Base-by-base conservation (phyloP, 2,888 invertebrate genomes). In the Coelinius sp. region DNA sequence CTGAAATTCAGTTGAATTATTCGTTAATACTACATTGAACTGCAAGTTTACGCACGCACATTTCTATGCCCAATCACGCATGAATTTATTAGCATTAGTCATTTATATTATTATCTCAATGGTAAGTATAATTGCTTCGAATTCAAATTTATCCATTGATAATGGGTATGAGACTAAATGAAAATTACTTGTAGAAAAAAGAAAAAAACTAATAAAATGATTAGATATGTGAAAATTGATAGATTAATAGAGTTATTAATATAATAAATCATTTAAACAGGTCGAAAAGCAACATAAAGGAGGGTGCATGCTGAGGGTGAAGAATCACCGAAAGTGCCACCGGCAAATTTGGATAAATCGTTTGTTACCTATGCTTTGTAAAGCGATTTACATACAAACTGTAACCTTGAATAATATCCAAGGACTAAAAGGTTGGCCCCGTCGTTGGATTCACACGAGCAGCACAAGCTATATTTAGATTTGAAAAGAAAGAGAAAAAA, bases 401-500 rank as follows among this genome's bases (percentile, higher is more conserved):
- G 76, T 79, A 56, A 79, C 80, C 72, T 78, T 81, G 76, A 81
- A 78, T 79, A 82, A 82, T 83, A 85, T 85, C 75, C 82, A 82
- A 78, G 84, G 82, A 78, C 78, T 86, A 72, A 86, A 86, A 78
- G 86, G 86, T 76, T 86, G 86, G 86, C 86, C 85, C 73, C 85
- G 86, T 59, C 86, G 86, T 77, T 86, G 86, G 86, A 83, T 78
- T 78, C 84, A 84, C 76, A 84, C 84, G 71, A 77, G 77, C 52
- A 81, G 77, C 67, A 80, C 77, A 27, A 83, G 80, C 66, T 85
- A 86, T 56, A 85, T 85, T 84, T 85, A 85, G 85, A 84, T 70
- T 71, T n/a, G n/a, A n/a, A n/a, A n/a, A n/a, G n/a, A n/a, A n/a
- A n/a, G n/a, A n/a, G n/a, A n/a, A n/a, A n/a, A n/a, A n/a, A n/a